Evolutionary conservation across 2,113 vertebrate species (phyloP), one percentile per base, ranked within the genome.

Genomic region (cat (Felis catus)): DNA sequence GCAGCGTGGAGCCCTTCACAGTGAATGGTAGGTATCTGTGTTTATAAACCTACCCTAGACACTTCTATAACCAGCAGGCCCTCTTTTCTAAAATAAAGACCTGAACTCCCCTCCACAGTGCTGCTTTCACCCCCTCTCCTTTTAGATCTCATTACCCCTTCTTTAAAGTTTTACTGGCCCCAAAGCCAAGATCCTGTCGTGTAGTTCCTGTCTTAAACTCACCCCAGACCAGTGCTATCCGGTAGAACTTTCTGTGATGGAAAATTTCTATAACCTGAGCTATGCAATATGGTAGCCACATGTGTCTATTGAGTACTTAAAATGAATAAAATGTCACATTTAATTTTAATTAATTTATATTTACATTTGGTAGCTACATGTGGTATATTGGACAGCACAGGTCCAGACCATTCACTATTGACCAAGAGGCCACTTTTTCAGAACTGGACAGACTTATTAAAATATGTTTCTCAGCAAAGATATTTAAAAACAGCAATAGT

Each of bases 271-370:
- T 55, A 39, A 82, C 23, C 36, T 55, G 58, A n/a, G 29, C 33
- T 41, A n/a, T 19, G 29, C 25, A 51, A 58, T 70, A 71, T 45
- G 36, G 16, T 36, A 86, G 31, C 61, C 51, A 68, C 45, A 11
- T 71, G 58, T 91, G 58, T 7, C 36, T 48, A 7, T 25, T 39
- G 58, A 81, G 68, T 68, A 53, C 79, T 95, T 91, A n/a, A 80
- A 95, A 73, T 74, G 68, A 85, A 91, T 87, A 78, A 61, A 94
- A 58, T 12, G 2, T 65, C 27, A 71, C 53, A 94, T 65, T 96
- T 86, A 65, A 78, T 95, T 90, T 89, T 76, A 91, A 74, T 68
- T 93, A 31, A 58, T 85, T 90, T 70, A 53, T 5, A 33, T 84
- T 65, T 84, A 58, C 23, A 78, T 89, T 55, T 23, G 71, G 41